Percentiles rank a stretch among this genome's conserved stretches.
Conservation (phyloP, 2,888 invertebrate genomes). For the Ramazzottius varieornatus region DNA sequence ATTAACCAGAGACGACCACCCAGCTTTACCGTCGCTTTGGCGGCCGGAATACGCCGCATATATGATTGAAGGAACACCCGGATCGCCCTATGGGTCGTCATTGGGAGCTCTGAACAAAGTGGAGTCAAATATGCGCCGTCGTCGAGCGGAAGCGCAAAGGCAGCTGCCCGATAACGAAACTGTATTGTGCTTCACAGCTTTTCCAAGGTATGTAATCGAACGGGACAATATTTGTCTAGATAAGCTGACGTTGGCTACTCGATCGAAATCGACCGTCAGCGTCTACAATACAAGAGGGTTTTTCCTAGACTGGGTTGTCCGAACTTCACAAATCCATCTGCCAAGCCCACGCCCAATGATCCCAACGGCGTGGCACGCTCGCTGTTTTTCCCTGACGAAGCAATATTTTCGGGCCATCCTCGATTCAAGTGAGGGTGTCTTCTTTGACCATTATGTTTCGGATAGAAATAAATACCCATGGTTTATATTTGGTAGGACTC, state of each 20-base stretch:
- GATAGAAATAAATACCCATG: too few relatives aligned
- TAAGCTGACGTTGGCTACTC: too few relatives aligned
- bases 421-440: constrained; percentile 36
- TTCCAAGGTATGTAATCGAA: constrained; percentile 62
- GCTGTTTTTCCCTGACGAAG: constrained; percentile 72
- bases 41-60: constrained; percentile 94
- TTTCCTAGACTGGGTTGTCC: constrained; percentile 49
- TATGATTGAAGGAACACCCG: constrained; percentile 96
- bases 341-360: constrained; percentile 39
- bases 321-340: constrained; percentile 56
- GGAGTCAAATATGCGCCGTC: constrained; percentile 72
- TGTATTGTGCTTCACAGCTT: constrained; percentile 68
- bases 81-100: constrained; percentile 55
- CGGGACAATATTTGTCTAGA: too few relatives aligned
- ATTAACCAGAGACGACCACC: too few relatives aligned
- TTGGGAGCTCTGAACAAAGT: constrained; percentile 91
- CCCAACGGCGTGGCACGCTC: constrained; percentile 51
- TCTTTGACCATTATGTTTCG: too few relatives aligned
- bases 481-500: too few relatives aligned
- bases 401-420: constrained; percentile 79
- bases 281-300: too few relatives aligned
- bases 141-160: constrained; percentile 47
- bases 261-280: too few relatives aligned
- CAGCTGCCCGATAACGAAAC: constrained; percentile 45
- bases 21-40: constrained; percentile 62